Conservation (phyloP, 2,797 vertebrate genomes). For the Aquila chrysaetos region DNA sequence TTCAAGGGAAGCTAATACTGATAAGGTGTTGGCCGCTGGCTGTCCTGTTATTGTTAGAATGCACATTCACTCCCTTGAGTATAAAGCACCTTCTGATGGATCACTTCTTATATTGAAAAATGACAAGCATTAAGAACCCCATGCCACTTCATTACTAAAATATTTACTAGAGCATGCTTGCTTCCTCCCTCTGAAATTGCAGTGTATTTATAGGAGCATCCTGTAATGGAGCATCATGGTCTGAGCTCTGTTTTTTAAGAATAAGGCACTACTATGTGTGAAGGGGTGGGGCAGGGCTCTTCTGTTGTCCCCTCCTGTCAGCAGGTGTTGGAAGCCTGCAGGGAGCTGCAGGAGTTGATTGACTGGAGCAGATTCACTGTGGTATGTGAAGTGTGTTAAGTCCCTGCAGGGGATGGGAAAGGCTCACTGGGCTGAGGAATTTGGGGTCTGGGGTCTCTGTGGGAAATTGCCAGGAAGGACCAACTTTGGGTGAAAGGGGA, state of each 20-base stretch:
- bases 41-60: constrained; percentile 42
- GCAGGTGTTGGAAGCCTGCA: constrained; percentile 25
- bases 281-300: not conserved
- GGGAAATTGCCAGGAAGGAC: not conserved
- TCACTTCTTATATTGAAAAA: constrained; percentile 38
- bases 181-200: not conserved
- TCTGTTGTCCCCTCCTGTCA: not conserved
- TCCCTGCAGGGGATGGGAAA: not conserved
- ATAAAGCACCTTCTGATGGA: constrained; percentile 9
- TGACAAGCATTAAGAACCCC: constrained; percentile 11
- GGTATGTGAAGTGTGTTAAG: not conserved
- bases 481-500: not conserved
- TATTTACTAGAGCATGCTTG: constrained; percentile 44
- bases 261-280: not conserved
- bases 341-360: constrained; percentile 6
- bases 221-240: not conserved
- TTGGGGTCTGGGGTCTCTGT: not conserved
- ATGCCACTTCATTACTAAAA: constrained; percentile 42
- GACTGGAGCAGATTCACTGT: constrained; percentile 33
- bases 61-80: not conserved
- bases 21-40: not conserved
- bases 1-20: constrained; percentile 42
- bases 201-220: constrained; percentile 9
- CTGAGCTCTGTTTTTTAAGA: not conserved
- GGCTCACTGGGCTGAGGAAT: not conserved